Percentiles rank a stretch among this genome's conserved stretches.
These are phyloP conservation scores for Sebastes variabilis DNA, from an alignment of 2,797 vertebrate genomes.

Conservation along the genomic window DNA sequence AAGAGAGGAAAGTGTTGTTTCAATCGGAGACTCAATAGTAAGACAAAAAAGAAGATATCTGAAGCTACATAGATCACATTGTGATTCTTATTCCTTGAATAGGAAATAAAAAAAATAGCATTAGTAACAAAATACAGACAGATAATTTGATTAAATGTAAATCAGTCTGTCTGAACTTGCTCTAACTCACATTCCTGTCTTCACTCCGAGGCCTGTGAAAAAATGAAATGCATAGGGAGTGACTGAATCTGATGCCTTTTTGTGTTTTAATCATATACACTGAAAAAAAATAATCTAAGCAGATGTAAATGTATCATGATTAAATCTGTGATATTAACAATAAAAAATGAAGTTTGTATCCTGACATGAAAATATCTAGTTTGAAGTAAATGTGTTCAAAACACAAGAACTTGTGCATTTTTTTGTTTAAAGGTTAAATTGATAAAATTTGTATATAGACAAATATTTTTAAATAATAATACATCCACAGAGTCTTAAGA, in stretches of 20 bases:
- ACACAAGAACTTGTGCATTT: not conserved
- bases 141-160: not conserved
- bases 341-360: accelerated
- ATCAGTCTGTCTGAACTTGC: not conserved
- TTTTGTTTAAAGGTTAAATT: too few relatives aligned
- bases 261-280: not conserved
- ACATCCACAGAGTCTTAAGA: accelerated
- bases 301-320: not conserved
- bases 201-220: not conserved
- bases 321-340: not conserved
- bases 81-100: not conserved
- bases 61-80: not conserved
- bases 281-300: not conserved
- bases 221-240: not conserved
- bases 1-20: conserved; percentile 47
- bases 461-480: too few relatives aligned
- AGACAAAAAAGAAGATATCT: not conserved
- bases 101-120: not conserved
- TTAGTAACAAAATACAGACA: not conserved
- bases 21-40: conserved; percentile 26
- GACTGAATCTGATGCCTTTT: not conserved
- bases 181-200: not conserved
- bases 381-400: not conserved
- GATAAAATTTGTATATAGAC: accelerated
- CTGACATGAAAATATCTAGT: not conserved